Evolutionary conservation across 2,113 vertebrate species (phyloP).

Genomic region (Circaetus cinerascens): DNA sequence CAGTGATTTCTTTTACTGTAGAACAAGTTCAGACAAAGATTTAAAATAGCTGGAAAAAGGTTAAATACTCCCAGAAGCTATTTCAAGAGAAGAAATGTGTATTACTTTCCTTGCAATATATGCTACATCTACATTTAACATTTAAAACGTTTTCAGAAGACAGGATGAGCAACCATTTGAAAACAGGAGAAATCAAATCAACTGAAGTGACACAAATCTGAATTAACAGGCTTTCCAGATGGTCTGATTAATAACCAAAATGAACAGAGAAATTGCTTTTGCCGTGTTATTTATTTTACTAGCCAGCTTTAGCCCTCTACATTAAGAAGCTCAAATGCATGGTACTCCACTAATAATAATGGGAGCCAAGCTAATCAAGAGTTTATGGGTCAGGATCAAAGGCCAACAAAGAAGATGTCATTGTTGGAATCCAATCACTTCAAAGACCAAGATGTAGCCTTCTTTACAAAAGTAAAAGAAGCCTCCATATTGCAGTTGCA

Average conservation of each 20-base stretch:
- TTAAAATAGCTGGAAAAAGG: background rate
- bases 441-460: background rate
- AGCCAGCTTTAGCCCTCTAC: background rate
- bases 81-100: background rate
- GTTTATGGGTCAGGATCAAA: background rate
- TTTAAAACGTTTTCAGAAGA: background rate
- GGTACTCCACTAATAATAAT: background rate
- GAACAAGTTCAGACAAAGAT: background rate
- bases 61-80: slow-evolving; percentile 13
- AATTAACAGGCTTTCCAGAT: background rate
- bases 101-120: background rate
- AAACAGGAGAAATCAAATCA: background rate
- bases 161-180: background rate
- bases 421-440: background rate
- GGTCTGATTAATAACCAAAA: slow-evolving; percentile 1
- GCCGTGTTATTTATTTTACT: background rate
- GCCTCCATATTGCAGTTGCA: background rate
- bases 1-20: background rate
- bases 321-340: background rate
- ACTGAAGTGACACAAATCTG: background rate
- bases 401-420: background rate
- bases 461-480: background rate
- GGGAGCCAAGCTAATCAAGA: background rate
- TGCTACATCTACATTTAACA: background rate
- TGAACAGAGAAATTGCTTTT: background rate